A percentile compares a stretch with the other conserved stretches of the same genome.
phyloP scores from a whole-genome alignment of 2,888 invertebrate species.

The Noctuana brunneofusca region DNA sequence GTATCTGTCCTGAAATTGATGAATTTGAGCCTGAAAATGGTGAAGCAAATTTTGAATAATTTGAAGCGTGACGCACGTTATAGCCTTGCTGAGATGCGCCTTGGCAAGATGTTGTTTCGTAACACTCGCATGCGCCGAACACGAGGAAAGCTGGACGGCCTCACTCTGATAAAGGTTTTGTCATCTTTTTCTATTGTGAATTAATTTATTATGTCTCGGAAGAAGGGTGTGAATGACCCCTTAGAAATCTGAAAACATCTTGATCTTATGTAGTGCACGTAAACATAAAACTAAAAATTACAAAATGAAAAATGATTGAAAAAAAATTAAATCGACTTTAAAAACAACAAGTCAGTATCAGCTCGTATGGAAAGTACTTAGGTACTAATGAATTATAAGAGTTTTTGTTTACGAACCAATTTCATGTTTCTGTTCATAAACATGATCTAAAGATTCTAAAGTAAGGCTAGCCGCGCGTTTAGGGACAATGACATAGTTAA shows the following conservation, averaged over 20 bases:
- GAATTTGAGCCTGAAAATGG: conserved; percentile 61
- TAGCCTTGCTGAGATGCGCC: conserved; percentile 71
- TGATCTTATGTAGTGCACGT: no score
- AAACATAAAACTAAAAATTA: no score
- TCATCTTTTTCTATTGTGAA: not conserved
- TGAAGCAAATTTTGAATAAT: conserved; percentile 72
- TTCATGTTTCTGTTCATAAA: no score
- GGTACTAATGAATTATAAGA: no score
- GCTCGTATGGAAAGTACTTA: no score
- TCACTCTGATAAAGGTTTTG: not conserved
- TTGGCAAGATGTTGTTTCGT: conserved; percentile 55
- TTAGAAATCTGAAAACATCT: no score
- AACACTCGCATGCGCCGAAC: conserved; percentile 41
- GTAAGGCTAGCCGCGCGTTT: conserved; percentile 29
- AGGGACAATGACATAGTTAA: conserved; percentile 35
- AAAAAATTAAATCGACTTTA: no score
- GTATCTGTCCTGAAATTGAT: conserved; percentile 50
- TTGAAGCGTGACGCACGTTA: conserved; percentile 67
- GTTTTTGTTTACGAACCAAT: no score
- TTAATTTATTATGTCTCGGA: not conserved
- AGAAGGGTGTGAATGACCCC: no score
- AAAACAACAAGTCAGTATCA: no score
- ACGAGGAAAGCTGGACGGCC: conserved; percentile 38
- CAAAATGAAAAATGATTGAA: no score
- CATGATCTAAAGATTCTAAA: not conserved